Evolutionary conservation across 1,140 invertebrate species (phyloP).

Genomic region (Sitobion miscanthi): DNA sequence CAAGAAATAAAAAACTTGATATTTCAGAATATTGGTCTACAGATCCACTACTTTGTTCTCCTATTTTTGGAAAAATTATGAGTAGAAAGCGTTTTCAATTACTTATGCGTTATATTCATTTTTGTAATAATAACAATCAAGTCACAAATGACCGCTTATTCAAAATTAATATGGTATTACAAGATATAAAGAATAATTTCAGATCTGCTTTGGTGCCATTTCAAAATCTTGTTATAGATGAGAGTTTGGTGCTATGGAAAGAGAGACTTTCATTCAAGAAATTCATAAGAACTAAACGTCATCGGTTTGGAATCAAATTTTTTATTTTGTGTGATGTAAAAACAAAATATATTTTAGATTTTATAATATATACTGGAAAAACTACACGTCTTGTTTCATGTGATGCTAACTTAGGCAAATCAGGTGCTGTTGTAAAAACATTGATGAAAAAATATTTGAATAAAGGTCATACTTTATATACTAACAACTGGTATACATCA

Average conservation of each 20-base stretch:
- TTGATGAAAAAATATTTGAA: constrained; percentile 26
- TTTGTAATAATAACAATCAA: constrained; percentile 56
- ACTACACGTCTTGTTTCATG: background rate
- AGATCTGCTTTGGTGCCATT: background rate
- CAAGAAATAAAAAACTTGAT: background rate
- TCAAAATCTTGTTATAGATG: constrained; percentile 23
- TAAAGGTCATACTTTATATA: constrained; percentile 23
- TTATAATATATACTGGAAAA: background rate
- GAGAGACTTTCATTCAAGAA: constrained; percentile 36
- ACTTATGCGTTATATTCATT: constrained; percentile 57
- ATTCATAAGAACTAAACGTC: background rate
- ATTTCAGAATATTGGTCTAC: constrained; percentile 57
- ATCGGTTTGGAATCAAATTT: background rate
- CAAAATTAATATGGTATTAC: constrained; percentile 33
- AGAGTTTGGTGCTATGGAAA: constrained; percentile 57
- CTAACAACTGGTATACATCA: constrained; percentile 43
- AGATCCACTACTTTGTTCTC: constrained; percentile 51
- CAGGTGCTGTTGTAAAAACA: constrained; percentile 35
- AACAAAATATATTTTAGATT: constrained; percentile 23
- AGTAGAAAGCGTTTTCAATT: constrained; percentile 56
- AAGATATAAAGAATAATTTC: constrained; percentile 24
- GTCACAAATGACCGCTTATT: background rate
- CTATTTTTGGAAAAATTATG: constrained; percentile 57
- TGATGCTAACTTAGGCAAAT: background rate
- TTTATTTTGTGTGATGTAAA: constrained; percentile 18